These are phyloP conservation scores for Acleris sparsana DNA, from an alignment of 2,888 invertebrate genomes.

Conservation along the genomic window DNA sequence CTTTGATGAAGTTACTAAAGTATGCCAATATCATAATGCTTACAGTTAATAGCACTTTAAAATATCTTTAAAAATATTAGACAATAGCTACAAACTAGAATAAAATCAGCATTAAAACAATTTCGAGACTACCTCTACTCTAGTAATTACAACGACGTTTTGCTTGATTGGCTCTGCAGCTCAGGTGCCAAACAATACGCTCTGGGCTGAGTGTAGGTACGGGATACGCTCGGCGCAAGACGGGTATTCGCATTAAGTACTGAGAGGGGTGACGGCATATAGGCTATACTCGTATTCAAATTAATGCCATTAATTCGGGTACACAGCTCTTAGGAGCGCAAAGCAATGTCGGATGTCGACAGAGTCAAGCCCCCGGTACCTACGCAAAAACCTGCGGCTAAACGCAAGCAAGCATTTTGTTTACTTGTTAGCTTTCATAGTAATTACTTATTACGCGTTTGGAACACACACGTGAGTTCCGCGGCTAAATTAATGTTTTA, in stretches of 20 bases:
- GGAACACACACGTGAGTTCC: constrained; percentile 22
- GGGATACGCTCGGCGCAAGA: constrained; percentile 51
- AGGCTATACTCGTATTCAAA: constrained; percentile 70
- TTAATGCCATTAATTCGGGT: constrained; percentile 66
- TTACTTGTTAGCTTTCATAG: constrained; percentile 39
- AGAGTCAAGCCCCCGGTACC: constrained; percentile 6
- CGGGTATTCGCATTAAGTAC: constrained; percentile 62
- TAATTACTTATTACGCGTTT: constrained; percentile 37
- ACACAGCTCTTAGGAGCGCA: constrained; percentile 49
- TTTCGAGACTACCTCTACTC: background rate
- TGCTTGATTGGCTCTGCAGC: constrained; percentile 64
- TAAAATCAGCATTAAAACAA: background rate
- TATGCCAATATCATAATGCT: too few relatives aligned
- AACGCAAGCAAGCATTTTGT: constrained; percentile 33
- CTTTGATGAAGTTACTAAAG: too few relatives aligned
- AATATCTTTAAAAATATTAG: too few relatives aligned
- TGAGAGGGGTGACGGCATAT: constrained; percentile 56
- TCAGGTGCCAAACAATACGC: constrained; percentile 61
- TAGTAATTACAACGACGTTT: constrained; percentile 34
- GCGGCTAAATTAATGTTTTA: constrained; percentile 26
- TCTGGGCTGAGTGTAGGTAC: constrained; percentile 58
- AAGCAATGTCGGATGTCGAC: constrained; percentile 38
- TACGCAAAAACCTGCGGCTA: constrained; percentile 15
- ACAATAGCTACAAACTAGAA: background rate
- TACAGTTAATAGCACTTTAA: too few relatives aligned